phyloP scores from a whole-genome alignment of 2,113 vertebrate genomes.

The Spilogale gracilis region DNA sequence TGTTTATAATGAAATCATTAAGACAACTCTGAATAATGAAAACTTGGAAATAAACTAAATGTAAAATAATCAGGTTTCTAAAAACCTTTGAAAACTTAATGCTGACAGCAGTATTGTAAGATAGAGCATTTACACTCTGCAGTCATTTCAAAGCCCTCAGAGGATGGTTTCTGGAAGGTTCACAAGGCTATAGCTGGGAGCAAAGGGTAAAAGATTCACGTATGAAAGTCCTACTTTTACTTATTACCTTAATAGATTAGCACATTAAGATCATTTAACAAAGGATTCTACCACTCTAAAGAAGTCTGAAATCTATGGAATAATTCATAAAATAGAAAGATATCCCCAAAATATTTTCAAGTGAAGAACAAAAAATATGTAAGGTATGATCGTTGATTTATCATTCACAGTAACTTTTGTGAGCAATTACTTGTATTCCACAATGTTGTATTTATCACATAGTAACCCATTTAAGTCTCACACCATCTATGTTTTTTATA shows the following conservation, averaged over 20 bases:
- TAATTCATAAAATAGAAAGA: slow-evolving; percentile 31
- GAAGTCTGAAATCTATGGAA: background rate
- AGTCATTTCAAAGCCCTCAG: background rate
- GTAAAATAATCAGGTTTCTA: slow-evolving; percentile 20
- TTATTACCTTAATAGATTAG: slow-evolving; percentile 8
- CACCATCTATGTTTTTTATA: background rate
- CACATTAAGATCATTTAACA: background rate
- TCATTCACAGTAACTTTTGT: slow-evolving; percentile 16
- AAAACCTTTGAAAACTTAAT: slow-evolving; percentile 35
- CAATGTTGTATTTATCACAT: background rate
- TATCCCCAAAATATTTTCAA: slow-evolving; percentile 34
- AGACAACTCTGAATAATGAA: background rate
- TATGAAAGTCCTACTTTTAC: background rate
- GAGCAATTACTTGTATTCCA: background rate
- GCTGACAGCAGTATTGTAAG: background rate
- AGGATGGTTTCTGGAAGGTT: background rate
- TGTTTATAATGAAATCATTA: background rate
- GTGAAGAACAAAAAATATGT: background rate
- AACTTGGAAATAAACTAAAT: slow-evolving; percentile 58
- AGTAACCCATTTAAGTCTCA: slow-evolving; percentile 19
- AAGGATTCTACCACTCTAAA: slow-evolving; percentile 52
- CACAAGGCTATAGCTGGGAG: background rate
- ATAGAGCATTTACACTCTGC: background rate
- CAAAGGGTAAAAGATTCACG: background rate
- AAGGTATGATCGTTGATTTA: background rate